Base-by-base conservation (phyloP, 2,113 vertebrate species). In the Porphyrio hochstetteri region DNA sequence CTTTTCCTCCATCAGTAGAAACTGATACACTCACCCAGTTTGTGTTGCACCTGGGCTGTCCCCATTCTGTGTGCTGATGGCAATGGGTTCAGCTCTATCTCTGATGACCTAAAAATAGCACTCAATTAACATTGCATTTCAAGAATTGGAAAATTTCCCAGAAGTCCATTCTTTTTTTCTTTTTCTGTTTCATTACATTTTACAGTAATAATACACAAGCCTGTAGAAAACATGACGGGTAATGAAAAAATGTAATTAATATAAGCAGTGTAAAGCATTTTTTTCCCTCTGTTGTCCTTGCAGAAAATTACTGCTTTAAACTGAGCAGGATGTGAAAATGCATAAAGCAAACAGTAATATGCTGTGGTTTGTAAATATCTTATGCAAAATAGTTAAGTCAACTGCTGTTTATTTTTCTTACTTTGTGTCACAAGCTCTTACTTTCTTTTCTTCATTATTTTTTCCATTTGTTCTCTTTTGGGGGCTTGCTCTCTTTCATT, bases 241-340 rank as follows among this genome's bases (percentile, higher is more conserved):
- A 98, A 98, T 98, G 98, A 98, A 98, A 98, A 98, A 98, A 98
- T 98, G 98, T 98, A 98, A 98, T 98, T 98, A 98, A 98, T 98
- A 98, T 98, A 98, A 98, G 98, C 98, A 97, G 97, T 92, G 97
- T 98, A 98, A 98, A 98, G 97, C 96, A 97, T 97, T 98, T 95
- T 96, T 98, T 97, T 96, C 88, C 93, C 97, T 98, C 98, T 97
- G 98, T 98, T 98, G 98, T 98, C 98, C 98, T 98, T 98, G 98
- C 97, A 98, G 98, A 98, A 98, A 98, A 98, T 98, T 98, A 97
- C 97, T 97, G 98, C 98, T 98, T 98, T 98, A 98, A 98, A 98
- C 97, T 88, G 96, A 98, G 98, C 97, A 97, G 97, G 97, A 98
- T 97, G 97, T 98, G 97, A 98, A 98, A 98, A 98, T 97, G 97